Evolutionary conservation across 2,888 invertebrate species (phyloP), one percentile per base, ranked within the genome.

Genomic region (Apamea crenata): DNA sequence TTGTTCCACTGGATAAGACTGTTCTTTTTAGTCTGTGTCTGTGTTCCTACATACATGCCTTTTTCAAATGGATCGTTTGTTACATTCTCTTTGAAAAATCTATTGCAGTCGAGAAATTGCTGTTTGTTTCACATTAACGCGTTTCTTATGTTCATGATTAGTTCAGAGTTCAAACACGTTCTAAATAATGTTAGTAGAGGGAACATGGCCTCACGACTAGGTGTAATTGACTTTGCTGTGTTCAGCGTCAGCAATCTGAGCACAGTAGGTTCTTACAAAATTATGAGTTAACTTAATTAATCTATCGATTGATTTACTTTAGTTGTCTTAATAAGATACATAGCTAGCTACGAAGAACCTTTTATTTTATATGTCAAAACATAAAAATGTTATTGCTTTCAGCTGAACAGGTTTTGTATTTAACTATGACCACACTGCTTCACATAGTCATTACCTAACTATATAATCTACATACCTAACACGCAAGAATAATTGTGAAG

Each of bases 1-100:
- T 85, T 86, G 81, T 84, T 86, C 78, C 79, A 70, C 88, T 75
- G 82, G 77, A 77, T 80, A 78, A 81, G 72, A 73, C 68, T 80
- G 80, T 36, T 84, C 63, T 84, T 87, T 87, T 84, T 88, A 75
- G 76, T 80, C 68, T 72, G 71, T 80, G 63, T 86, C 65, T 67
- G 47, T 79, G 65, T 81, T 77, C 83, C 65, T 74, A 53, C 59
- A 40, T 61, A 76, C 63, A 53, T 67, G 21, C 56, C 29, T 69
- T 65, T 63, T 81, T 40, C 12, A 75, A 65, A 65, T 29, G 47
- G 21, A 72, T 61, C 40, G 36, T 47, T 85, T 59, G 18, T 77
- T 76, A 32, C 10, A 69, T 69, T 78, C 1, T 78, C 7, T 77
- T 44, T 29, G 14, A 53, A 53, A 59, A 59, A n/a, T 1, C 10